These are phyloP conservation scores for Temnothorax curvispinosus DNA, from an alignment of 1,140 invertebrate genomes.

Conservation along the genomic window DNA sequence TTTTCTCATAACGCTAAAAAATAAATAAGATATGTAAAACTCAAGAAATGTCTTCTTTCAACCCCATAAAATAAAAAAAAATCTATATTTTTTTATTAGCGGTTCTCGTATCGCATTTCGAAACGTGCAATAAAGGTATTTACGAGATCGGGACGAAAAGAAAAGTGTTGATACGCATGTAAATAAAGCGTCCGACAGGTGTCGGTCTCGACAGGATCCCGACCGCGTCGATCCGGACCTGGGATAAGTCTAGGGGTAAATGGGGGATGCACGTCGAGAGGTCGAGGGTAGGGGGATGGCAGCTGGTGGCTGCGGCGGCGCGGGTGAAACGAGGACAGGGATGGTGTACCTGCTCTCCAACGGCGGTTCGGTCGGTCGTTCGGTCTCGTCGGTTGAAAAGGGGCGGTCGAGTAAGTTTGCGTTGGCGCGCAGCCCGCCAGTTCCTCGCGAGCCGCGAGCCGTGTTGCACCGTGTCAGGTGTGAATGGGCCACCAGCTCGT, in stretches of 20 bases:
- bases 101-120: background rate
- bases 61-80: background rate
- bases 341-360: constrained; percentile 67
- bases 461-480: constrained; percentile 66
- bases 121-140: constrained; percentile 10
- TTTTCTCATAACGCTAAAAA: background rate
- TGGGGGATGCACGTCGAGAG: constrained; percentile 62
- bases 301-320: constrained; percentile 15
- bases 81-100: background rate
- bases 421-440: constrained; percentile 78
- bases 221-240: constrained; percentile 50
- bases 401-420: constrained; percentile 67
- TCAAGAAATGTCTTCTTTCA: background rate
- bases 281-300: constrained; percentile 54
- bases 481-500: constrained; percentile 17
- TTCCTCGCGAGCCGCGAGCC: constrained; percentile 82
- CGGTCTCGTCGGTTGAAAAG: constrained; percentile 61
- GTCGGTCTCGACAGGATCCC: background rate
- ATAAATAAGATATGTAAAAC: background rate
- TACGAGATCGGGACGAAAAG: background rate
- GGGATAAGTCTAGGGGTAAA: constrained; percentile 64
- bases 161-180: background rate
- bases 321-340: constrained; percentile 41
- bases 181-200: constrained; percentile 32
- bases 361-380: constrained; percentile 46